Percentiles rank a stretch among this genome's conserved stretches.
These are phyloP conservation scores for Dasyprocta punctata DNA, from an alignment of 2,113 vertebrate genomes.

Conservation along the genomic window DNA sequence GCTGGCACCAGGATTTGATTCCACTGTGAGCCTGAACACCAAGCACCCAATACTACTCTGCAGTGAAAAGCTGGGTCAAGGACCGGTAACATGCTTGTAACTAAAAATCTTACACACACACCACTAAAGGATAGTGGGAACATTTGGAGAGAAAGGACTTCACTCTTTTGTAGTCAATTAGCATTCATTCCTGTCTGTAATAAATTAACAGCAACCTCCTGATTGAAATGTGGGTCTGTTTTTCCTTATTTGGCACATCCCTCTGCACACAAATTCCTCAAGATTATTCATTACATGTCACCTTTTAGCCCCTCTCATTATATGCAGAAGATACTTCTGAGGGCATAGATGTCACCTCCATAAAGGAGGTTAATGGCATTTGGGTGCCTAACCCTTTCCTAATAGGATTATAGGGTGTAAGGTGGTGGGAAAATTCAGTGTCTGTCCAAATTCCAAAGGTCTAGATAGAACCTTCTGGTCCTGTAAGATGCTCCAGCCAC, in stretches of 20 bases:
- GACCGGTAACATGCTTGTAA: not conserved
- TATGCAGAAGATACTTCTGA: not conserved
- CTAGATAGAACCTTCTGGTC: not conserved
- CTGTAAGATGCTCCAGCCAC: not conserved
- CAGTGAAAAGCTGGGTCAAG: not conserved
- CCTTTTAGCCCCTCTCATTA: not conserved
- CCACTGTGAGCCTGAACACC: not conserved
- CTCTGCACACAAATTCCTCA: not conserved
- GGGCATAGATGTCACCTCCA: not conserved
- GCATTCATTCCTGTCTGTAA: not conserved
- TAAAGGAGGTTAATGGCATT: not conserved
- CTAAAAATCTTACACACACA: not conserved
- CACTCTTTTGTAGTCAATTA: slow-evolving; percentile 18
- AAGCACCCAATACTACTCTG: not conserved
- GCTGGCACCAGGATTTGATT: not conserved
- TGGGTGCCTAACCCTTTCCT: not conserved
- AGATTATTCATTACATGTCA: not conserved
- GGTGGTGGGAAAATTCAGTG: not conserved
- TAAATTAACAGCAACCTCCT: not conserved
- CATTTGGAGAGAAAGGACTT: not conserved
- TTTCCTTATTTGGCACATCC: not conserved
- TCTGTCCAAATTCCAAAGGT: not conserved
- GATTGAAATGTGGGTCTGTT: not conserved
- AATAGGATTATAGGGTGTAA: not conserved
- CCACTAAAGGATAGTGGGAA: not conserved